Base-by-base conservation (phyloP, 2,797 vertebrate genomes). In the Ibycter americanus region DNA sequence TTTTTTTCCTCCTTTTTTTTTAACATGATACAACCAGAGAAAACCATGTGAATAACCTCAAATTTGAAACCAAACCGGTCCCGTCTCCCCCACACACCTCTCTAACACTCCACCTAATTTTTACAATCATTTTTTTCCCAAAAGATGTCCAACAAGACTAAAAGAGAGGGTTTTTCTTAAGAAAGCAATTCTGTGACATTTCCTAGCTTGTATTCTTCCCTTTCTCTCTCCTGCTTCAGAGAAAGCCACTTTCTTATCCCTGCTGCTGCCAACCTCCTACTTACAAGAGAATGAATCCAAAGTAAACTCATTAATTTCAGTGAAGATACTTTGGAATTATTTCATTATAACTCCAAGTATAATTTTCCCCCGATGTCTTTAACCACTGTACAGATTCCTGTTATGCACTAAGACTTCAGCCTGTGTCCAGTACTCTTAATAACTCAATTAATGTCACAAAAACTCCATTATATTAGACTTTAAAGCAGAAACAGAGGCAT, bases 261-360 rank as follows among this genome's bases (percentile, higher is more conserved):
- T 34, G 11, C 42, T 91, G 62, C 62, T 90, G 87, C 94, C 91
- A 95, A 88, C 18, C 47, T 84, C 59, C 83, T 91, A 72, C 59
- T 90, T 95, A 74, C 25, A 87, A 62, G 58, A 88, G 62, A 87
- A 66, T 13, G 22, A 89, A 91, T 90, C 88, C 90, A 96, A 95
- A 93, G 84, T 22, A 96, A 93, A 88, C 59, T 51, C 55, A 89
- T 89, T 87, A 26, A 83, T 89, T 94, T 83, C 74, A 83, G 23
- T 66, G 67, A 96, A 92, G 91, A 94, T 73, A 82, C 65, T 89
- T 29, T 72, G 83, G 70, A 92, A 83, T 89, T 29, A 59, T 68
- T 95, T 95, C 49, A 65, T 31, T 95, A 29, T 22, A 89, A 73
- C 17, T 77, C 27, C 66, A 85, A 87, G 38, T 52, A n/a, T 32